A percentile compares a stretch with the other conserved stretches of the same genome.
Conservation (phyloP, 2,113 vertebrate species). For the Neopipo cinnamomea region DNA sequence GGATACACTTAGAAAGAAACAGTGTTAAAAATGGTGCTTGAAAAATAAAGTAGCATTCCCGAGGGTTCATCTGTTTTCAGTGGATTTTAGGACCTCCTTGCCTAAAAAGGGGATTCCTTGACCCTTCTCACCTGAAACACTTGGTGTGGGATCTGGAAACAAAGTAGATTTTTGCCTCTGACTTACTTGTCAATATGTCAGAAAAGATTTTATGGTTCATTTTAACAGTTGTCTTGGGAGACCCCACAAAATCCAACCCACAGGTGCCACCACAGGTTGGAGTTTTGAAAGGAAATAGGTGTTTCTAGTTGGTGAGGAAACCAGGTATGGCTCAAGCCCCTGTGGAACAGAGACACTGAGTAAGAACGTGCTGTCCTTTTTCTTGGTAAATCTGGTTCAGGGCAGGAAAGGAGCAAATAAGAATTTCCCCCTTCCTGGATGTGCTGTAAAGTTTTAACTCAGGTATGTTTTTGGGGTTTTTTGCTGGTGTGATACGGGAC, state of each 20-base stretch:
- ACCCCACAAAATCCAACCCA: background rate
- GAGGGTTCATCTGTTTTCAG: background rate
- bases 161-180: background rate
- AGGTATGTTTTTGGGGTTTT: background rate
- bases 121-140: background rate
- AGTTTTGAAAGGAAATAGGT: background rate
- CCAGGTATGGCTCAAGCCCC: background rate
- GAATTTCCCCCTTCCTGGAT: background rate
- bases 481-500: background rate
- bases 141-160: background rate
- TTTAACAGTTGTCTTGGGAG: background rate
- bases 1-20: background rate
- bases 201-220: background rate
- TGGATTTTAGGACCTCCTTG: background rate
- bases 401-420: background rate
- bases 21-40: background rate
- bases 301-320: background rate
- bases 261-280: background rate
- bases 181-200: background rate
- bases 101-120: background rate
- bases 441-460: background rate
- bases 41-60: background rate
- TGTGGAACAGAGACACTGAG: background rate
- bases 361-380: background rate
- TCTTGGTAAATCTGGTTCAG: background rate